Percentiles rank a stretch among this genome's conserved stretches.
These are phyloP conservation scores for Galerucella nymphaeae DNA, from an alignment of 2,888 invertebrate genomes.

Conservation along the genomic window DNA sequence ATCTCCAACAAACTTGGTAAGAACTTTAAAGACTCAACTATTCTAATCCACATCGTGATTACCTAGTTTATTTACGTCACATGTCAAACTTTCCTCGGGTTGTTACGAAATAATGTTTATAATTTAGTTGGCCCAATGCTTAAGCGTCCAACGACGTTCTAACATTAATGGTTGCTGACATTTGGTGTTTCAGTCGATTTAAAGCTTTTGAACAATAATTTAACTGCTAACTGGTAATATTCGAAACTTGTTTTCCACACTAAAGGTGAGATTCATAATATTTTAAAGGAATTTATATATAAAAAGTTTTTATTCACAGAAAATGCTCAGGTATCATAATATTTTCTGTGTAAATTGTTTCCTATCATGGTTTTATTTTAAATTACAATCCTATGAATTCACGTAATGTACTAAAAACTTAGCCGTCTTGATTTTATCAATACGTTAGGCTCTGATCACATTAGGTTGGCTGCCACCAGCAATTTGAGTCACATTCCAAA, in stretches of 20 bases:
- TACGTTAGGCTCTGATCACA: neutral
- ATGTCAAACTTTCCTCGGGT: neutral
- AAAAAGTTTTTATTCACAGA: neutral
- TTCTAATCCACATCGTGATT: neutral
- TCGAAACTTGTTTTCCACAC: too few relatives aligned
- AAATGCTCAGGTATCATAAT: constrained; percentile 5
- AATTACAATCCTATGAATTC: neutral
- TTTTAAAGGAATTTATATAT: too few relatives aligned
- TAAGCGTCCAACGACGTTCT: neutral
- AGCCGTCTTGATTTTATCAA: neutral
- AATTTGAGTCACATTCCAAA: too few relatives aligned
- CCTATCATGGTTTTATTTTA: neutral
- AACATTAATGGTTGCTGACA: too few relatives aligned
- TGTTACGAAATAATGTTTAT: neutral
- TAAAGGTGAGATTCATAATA: too few relatives aligned
- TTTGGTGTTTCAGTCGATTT: neutral
- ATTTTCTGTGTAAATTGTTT: neutral
- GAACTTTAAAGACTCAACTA: neutral
- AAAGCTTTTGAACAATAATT: too few relatives aligned
- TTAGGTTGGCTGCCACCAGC: too few relatives aligned
- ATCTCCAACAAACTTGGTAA: neutral
- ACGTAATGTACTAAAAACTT: neutral
- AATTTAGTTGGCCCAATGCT: neutral
- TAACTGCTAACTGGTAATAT: too few relatives aligned
- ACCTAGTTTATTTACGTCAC: constrained; percentile 4